phyloP scores from a whole-genome alignment of 2,113 vertebrate species.

The Amblyornis subalaris region DNA sequence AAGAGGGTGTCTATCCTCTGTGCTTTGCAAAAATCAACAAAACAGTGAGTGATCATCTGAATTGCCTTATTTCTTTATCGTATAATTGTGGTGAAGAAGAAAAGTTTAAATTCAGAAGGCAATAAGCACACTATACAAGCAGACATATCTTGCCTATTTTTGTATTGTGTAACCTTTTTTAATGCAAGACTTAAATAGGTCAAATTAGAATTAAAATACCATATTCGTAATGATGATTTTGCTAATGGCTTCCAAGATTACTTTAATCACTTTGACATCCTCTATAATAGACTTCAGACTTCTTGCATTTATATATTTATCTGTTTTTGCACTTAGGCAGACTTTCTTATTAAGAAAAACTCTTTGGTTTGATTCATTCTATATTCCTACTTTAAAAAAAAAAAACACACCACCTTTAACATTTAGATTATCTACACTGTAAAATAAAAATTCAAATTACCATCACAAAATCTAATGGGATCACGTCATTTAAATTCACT shows the following conservation, averaged over 20 bases:
- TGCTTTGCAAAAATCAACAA: background rate
- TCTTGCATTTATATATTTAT: background rate
- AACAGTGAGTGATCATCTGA: background rate
- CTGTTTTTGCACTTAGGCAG: background rate
- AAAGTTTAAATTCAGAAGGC: background rate
- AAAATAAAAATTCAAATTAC: constrained; percentile 52
- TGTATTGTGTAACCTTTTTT: background rate
- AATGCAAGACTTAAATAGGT: constrained; percentile 4
- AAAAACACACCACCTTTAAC: background rate
- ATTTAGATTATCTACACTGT: constrained; percentile 20
- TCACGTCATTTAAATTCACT: background rate
- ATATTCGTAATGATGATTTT: constrained; percentile 19
- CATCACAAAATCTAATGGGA: constrained; percentile 35
- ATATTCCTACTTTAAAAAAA: background rate
- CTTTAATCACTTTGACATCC: constrained; percentile 40
- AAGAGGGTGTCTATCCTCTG: constrained; percentile 32
- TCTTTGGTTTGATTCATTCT: background rate
- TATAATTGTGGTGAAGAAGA: background rate
- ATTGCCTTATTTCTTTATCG: background rate
- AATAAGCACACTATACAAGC: background rate
- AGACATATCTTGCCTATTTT: background rate
- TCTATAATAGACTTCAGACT: background rate
- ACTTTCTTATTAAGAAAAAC: background rate
- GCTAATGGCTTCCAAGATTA: constrained; percentile 22
- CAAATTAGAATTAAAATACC: constrained; percentile 43